Percentiles rank a stretch among this genome's conserved stretches.
Evolutionary conservation across 2,797 vertebrate genomes (phyloP).

Genomic region (Botia almorhae): DNA sequence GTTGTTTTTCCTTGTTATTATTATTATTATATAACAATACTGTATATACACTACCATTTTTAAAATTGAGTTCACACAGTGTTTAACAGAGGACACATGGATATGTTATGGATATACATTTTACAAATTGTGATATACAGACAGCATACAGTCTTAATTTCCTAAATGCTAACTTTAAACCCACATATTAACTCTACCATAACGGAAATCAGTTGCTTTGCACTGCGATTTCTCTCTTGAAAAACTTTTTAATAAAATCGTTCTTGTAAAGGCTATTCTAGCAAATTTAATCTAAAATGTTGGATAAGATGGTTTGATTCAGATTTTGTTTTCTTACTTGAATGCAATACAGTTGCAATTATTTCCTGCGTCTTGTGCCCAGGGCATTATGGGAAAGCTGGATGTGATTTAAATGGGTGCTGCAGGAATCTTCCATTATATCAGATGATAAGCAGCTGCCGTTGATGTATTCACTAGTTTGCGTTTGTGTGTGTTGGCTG

Average conservation of each 20-base stretch:
- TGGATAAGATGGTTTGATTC: constrained; percentile 27
- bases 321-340: constrained; percentile 17
- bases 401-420: constrained; percentile 45
- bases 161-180: background rate
- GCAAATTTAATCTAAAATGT: constrained; percentile 20
- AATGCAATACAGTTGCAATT: constrained; percentile 44
- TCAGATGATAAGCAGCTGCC: constrained; percentile 40
- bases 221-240: background rate
- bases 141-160: background rate
- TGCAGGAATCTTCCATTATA: constrained; percentile 45
- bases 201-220: background rate
- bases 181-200: background rate
- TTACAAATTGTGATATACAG: too few species aligned
- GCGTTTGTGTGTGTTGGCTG: constrained; percentile 62
- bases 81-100: background rate
- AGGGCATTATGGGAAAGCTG: constrained; percentile 46
- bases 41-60: background rate
- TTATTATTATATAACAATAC: background rate
- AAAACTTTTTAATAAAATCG: background rate
- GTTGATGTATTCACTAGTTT: constrained; percentile 41
- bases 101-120: too few species aligned
- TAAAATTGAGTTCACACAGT: background rate
- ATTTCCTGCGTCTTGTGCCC: constrained; percentile 63
- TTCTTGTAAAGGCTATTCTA: constrained; percentile 9
- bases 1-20: background rate